These are phyloP conservation scores for Adela reaumurella DNA, from an alignment of 2,888 invertebrate species.

Conservation along the genomic window DNA sequence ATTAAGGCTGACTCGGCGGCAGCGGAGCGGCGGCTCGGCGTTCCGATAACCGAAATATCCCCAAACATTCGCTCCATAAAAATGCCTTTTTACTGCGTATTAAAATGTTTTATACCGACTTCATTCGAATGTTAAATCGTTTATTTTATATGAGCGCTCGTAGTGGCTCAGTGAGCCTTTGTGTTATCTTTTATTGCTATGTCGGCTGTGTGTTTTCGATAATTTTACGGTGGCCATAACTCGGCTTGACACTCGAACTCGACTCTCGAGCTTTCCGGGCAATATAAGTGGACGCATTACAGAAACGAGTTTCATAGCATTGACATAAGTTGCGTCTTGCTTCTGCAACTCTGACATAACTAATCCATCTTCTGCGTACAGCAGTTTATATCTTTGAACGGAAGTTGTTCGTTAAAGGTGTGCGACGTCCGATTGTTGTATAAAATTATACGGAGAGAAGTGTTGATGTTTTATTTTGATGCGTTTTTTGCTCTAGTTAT, in stretches of 20 bases:
- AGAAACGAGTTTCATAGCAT: too few relatives aligned
- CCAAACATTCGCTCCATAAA: slow-evolving; percentile 32
- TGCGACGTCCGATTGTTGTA: too few relatives aligned
- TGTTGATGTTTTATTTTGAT: too few relatives aligned
- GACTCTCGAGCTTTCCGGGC: neutral
- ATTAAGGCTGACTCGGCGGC: slow-evolving; percentile 35
- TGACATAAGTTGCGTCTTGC: too few relatives aligned
- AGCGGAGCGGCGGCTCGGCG: too few relatives aligned
- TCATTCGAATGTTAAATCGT: neutral
- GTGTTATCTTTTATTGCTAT: neutral
- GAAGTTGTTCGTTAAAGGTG: too few relatives aligned
- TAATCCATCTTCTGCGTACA: too few relatives aligned
- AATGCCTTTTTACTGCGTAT: slow-evolving; percentile 42
- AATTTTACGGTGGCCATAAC: neutral
- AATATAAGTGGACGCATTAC: neutral
- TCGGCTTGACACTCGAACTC: neutral
- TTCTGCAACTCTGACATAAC: too few relatives aligned
- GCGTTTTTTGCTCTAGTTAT: too few relatives aligned
- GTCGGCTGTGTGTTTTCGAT: neutral
- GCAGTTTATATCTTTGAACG: too few relatives aligned
- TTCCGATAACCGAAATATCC: slow-evolving; percentile 29
- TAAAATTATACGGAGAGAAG: too few relatives aligned
- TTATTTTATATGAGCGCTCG: neutral
- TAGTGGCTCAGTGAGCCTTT: neutral
- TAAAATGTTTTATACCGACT: slow-evolving; percentile 42